Conservation (phyloP, 1,140 invertebrate species). For the Drosophila sucinea region DNA sequence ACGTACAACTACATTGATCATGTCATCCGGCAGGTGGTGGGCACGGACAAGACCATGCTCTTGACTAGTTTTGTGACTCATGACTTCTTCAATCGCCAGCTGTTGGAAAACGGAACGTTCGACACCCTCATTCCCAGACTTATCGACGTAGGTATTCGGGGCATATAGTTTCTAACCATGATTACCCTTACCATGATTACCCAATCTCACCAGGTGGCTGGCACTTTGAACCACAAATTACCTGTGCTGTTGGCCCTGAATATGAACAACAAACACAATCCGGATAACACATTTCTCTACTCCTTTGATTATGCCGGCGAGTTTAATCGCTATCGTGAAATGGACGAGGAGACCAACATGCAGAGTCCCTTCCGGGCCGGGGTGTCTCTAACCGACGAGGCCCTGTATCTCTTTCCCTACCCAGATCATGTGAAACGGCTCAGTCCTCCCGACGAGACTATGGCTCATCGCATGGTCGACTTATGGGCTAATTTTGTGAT, state of each 20-base stretch:
- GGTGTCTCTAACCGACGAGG: conserved; percentile 78
- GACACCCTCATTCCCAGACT: conserved; percentile 68
- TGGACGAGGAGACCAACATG: conserved; percentile 82
- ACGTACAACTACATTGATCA: conserved; percentile 76
- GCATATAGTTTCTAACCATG: neutral
- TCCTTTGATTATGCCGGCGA: conserved; percentile 80
- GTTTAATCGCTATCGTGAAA: conserved; percentile 77
- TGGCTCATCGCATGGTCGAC: conserved; percentile 79
- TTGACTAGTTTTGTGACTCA: conserved; percentile 79
- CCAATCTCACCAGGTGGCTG: conserved; percentile 61
- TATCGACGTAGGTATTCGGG: conserved; percentile 64
- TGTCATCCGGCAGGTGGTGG: conserved; percentile 71
- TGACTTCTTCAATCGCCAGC: conserved; percentile 75
- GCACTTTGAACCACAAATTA: conserved; percentile 78
- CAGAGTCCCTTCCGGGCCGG: conserved; percentile 80
- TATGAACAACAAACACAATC: conserved; percentile 80
- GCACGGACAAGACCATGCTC: conserved; percentile 77
- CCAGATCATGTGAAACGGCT: conserved; percentile 71
- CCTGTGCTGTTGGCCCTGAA: conserved; percentile 75
- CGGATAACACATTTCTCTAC: conserved; percentile 77
- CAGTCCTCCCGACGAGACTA: conserved; percentile 67
- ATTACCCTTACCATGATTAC: neutral
- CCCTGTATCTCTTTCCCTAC: conserved; percentile 78
- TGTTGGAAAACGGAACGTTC: conserved; percentile 80
- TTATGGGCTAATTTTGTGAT: conserved; percentile 82